Evolutionary conservation across 2,113 vertebrate species (phyloP), one percentile per base, ranked within the genome.

Genomic region (Prionailurus viverrinus): DNA sequence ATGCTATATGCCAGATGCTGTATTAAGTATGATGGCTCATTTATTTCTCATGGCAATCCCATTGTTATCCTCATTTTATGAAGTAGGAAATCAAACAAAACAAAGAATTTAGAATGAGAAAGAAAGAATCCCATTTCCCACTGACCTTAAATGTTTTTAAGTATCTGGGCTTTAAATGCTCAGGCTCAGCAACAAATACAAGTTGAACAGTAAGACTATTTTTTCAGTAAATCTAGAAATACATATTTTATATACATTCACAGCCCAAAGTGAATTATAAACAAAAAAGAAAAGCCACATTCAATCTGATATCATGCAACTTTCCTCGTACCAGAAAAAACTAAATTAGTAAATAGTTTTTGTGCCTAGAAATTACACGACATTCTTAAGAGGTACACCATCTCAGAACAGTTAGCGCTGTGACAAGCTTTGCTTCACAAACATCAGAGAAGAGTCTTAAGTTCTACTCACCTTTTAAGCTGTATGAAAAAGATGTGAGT

Each of bases 391-490:
- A 91, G 39, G 53, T 58, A 94, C 83, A 45, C 45, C 41, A 58
- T 29, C 92, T 55, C 86, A 8, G 27, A 8, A 73, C 0, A 3
- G 14, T 16, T 6, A 27, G 11, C 7, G 1, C 41, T 27, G 3
- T 21, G 29, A 58, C 31, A 85, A 78, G 33, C n/a, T 58, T 16
- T 61, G 69, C 83, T 41, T 80, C 71, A 53, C 58, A 84, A 45
- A 68, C 63, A 33, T 4, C 41, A 41, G 36, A 82, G 29, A 48
- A 89, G 55, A 93, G 55, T 19, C 68, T 89, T 65, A 73, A n/a
- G 41, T 36, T 91, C 96, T 95, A 87, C 85, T 97, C 86, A 98
- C 97, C 94, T 97, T 91, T 91, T 58, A 81, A 13, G 89, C 36
- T 45, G n/a, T 68, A 55, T 9, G 11, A 89, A 97, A 82, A 79